A percentile compares a stretch with the other conserved stretches of the same genome.
Conservation (phyloP, 2,888 invertebrate genomes). For the Drosophila borealis region DNA sequence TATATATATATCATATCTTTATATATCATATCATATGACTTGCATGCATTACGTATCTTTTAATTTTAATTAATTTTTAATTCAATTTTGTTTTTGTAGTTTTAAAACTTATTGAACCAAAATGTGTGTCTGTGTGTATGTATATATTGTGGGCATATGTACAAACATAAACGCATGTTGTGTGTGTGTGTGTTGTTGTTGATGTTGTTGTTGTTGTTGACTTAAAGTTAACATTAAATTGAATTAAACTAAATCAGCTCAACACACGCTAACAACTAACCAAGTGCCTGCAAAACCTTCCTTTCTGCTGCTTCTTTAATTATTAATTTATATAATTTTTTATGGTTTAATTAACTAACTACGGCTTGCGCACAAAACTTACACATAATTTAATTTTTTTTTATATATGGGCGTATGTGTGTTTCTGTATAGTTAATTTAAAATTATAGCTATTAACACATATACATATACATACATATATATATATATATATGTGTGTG, state of each 20-base stretch:
- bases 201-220: conserved; percentile 29
- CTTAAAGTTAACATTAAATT: conserved; percentile 51
- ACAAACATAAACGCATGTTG: conserved; percentile 16
- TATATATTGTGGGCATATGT: conserved; percentile 13
- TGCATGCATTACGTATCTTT: conserved; percentile 62
- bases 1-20: conserved; percentile 5
- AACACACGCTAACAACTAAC: conserved; percentile 65
- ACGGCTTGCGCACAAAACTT: conserved; percentile 40
- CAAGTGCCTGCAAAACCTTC: conserved; percentile 37
- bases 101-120: conserved; percentile 50
- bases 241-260: conserved; percentile 76
- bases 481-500: conserved; percentile 39
- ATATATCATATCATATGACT: conserved; percentile 54
- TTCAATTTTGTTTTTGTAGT: conserved; percentile 7
- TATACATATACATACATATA: conserved; percentile 20
- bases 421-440: conserved; percentile 56
- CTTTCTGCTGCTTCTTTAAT: conserved; percentile 1
- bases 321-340: conserved; percentile 21
- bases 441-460: conserved; percentile 70
- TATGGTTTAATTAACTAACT: conserved; percentile 52
- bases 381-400: conserved; percentile 1
- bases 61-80: conserved; percentile 35
- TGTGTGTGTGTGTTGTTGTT: conserved; percentile 18
- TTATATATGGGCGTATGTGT: conserved; percentile 3
- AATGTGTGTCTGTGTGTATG: conserved; percentile 9